Evolutionary conservation across 2,797 vertebrate species (phyloP).

Genomic region (Aeoliscus strigatus): DNA sequence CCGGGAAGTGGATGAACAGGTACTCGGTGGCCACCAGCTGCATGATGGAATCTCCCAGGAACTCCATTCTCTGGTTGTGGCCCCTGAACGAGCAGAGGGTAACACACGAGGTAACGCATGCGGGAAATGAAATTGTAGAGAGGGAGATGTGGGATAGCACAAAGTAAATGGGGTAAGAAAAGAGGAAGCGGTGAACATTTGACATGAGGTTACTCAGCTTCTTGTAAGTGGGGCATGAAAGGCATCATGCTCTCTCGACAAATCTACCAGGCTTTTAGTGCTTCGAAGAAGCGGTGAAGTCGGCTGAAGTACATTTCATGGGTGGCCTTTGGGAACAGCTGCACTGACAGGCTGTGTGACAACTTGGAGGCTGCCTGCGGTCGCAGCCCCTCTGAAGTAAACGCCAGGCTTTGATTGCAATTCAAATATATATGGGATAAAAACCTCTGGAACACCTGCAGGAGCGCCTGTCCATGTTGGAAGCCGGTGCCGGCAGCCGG

Average conservation of each 20-base stretch:
- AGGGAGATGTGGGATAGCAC: not conserved
- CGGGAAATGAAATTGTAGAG: not conserved
- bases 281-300: conserved; percentile 25
- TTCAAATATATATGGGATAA: conserved; percentile 23
- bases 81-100: conserved; percentile 73
- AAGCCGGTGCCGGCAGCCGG: conserved; percentile 11
- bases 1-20: conserved; percentile 97
- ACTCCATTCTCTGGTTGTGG: conserved; percentile 99
- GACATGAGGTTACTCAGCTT: conserved; percentile 27
- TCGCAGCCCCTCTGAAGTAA: conserved; percentile 22
- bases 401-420: conserved; percentile 34
- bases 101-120: conserved; percentile 9
- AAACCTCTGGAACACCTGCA: conserved; percentile 31
- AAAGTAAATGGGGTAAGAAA: not conserved
- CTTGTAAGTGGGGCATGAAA: conserved; percentile 28
- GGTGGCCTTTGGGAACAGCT: conserved; percentile 45
- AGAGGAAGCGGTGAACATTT: not conserved
- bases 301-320: conserved; percentile 42
- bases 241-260: conserved; percentile 32
- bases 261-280: conserved; percentile 43
- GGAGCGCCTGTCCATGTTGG: conserved; percentile 26
- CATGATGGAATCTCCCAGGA: conserved; percentile 98
- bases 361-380: conserved; percentile 35
- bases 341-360: conserved; percentile 43
- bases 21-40: conserved; percentile 97